Evolutionary conservation across 2,797 vertebrate species (phyloP).

Genomic region (Gephyroberyx darwinii): DNA sequence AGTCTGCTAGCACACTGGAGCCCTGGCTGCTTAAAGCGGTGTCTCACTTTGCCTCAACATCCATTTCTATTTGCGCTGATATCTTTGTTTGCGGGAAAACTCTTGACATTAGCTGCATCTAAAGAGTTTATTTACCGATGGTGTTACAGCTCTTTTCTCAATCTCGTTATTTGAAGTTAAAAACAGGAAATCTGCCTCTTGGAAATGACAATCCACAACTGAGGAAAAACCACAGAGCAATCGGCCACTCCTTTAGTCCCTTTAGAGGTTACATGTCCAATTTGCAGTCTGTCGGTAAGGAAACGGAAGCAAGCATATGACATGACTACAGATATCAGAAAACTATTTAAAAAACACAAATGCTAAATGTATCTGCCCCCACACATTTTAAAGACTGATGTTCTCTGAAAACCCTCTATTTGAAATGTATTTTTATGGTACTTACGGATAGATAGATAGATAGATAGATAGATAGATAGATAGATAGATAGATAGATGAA

Average conservation of each 20-base stretch:
- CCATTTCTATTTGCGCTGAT: background rate
- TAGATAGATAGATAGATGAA: too few species aligned
- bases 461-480: too few species aligned
- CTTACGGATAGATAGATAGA: too few species aligned
- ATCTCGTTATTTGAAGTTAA: background rate
- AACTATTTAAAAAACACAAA: background rate
- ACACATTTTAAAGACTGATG: constrained; percentile 7
- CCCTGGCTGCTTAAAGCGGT: constrained; percentile 4
- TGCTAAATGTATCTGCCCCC: background rate
- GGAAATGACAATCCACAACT: background rate
- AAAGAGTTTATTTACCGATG: background rate
- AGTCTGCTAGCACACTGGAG: constrained; percentile 35
- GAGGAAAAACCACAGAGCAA: background rate
- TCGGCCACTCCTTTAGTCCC: background rate
- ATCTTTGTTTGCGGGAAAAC: background rate
- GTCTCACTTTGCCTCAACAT: constrained; percentile 22
- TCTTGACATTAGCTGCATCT: background rate
- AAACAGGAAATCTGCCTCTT: background rate
- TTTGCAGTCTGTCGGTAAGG: background rate
- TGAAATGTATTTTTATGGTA: constrained; percentile 8
- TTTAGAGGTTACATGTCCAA: background rate
- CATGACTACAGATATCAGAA: background rate
- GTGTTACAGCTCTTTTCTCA: too few species aligned
- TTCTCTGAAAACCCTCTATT: constrained; percentile 23
- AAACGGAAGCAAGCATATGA: constrained; percentile 2